Evolutionary conservation across 2,113 vertebrate species (phyloP), one percentile per base, ranked within the genome.

Genomic region (Entomyzon cyanotis): DNA sequence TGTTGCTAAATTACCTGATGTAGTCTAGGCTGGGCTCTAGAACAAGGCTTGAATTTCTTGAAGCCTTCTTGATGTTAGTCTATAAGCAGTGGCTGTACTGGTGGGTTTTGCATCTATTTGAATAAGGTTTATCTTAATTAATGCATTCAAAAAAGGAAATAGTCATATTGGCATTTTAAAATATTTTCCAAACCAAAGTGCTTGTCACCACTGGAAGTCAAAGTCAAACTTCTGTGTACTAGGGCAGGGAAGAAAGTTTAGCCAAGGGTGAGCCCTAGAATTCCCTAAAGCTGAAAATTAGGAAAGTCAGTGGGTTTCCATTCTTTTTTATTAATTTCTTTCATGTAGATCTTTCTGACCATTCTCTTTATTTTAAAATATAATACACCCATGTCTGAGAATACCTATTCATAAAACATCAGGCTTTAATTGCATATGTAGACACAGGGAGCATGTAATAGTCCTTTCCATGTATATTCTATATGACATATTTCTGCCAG

Each of bases 381-480:
- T 5, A 70, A 22, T 24, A 47, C 5, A 23, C 3, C 11, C 62
- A 16, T 71, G 11, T 59, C 35, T 68, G 47, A 58, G 46, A 71
- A 68, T 31, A 69, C 4, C 9, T 75, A 39, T n/a, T 31, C 3
- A 1, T 60, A 56, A 75, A 64, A 35, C 24, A 78, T 17, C 15
- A 41, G n/a, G 20, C 28, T 81, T 6, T 35, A 58, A 55, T 18
- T 52, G 21, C 9, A 12, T 28, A 3, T 56, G 25, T 39, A 68
- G 10, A 47, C 25, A 69, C 4, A 46, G 3, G 8, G 16, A 87
- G 37, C 0, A 0, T 7, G 6, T 16, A 53, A 37, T 4, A 4
- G 21, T 46, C 41, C 35, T 75, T 71, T 39, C 46, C 23, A 33
- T 55, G 18, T 7, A 21, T 55, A 30, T 33, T 56, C 58, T 56